Conservation (phyloP, 2,888 invertebrate species). For the Hyppa rectilinea region DNA sequence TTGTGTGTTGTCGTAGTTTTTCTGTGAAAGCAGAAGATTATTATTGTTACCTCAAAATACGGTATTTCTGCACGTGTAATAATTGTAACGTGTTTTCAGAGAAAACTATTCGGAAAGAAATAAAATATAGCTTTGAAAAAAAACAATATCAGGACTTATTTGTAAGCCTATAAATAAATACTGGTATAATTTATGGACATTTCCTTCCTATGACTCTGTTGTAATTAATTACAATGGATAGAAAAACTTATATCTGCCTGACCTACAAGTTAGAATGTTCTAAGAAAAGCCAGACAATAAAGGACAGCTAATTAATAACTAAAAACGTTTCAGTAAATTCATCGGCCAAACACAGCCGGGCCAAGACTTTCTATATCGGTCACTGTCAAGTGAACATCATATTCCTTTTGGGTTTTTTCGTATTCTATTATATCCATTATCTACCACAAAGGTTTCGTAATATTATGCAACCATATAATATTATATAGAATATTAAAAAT, state of each 20-base stretch:
- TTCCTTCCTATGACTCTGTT: background rate
- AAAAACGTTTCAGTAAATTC: conserved; percentile 13
- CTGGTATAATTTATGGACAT: background rate
- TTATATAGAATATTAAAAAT: too few species aligned
- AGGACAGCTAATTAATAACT: conserved; percentile 5
- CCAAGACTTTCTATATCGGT: conserved; percentile 17
- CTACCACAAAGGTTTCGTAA: conserved; percentile 4
- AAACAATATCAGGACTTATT: background rate
- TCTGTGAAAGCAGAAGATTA: background rate
- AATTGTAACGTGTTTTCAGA: background rate
- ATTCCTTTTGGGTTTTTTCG: conserved; percentile 27
- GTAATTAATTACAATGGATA: conserved; percentile 11
- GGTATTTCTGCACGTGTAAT: conserved; percentile 11
- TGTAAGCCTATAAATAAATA: background rate
- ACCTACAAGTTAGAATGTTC: background rate
- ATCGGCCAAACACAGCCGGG: background rate
- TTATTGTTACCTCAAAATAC: background rate
- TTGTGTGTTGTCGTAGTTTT: background rate
- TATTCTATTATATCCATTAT: conserved; percentile 27
- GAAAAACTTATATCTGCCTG: background rate
- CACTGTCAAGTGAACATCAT: conserved; percentile 25
- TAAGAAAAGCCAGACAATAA: background rate
- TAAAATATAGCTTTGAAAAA: conserved; percentile 8
- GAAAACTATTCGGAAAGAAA: background rate
- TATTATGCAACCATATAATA: too few species aligned